These are phyloP conservation scores for Lacerta viridis DNA, from an alignment of 2,797 vertebrate genomes.

Conservation along the genomic window DNA sequence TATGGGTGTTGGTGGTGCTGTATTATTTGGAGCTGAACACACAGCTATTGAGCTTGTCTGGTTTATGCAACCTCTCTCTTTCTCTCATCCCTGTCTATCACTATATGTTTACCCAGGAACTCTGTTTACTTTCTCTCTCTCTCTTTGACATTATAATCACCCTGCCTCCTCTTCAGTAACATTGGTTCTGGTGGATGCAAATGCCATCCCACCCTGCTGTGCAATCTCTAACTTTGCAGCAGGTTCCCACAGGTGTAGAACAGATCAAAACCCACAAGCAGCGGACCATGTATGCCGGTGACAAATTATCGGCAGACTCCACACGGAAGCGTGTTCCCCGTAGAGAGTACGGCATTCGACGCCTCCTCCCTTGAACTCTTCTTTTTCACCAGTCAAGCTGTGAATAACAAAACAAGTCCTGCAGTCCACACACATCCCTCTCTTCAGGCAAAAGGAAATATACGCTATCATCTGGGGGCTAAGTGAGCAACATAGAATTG, in stretches of 20 bases:
- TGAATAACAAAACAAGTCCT: slow-evolving; percentile 17
- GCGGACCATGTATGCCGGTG: neutral
- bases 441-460: slow-evolving; percentile 1
- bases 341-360: slow-evolving; percentile 11
- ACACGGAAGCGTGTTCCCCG: slow-evolving; percentile 9
- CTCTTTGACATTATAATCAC: neutral
- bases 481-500: neutral
- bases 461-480: neutral
- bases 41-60: fast-evolving
- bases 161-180: neutral
- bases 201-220: fast-evolving
- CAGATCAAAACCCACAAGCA: neutral
- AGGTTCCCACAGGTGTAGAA: slow-evolving; percentile 12
- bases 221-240: slow-evolving; percentile 27
- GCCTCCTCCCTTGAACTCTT: slow-evolving; percentile 42
- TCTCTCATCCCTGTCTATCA: neutral
- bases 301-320: slow-evolving; percentile 15
- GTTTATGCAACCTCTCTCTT: neutral
- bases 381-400: slow-evolving; percentile 21
- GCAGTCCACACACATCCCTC: neutral
- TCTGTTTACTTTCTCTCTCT: neutral
- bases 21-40: neutral
- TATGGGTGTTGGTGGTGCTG: no score
- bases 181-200: neutral
- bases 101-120: neutral